Evolutionary conservation across 2,113 vertebrate species (phyloP).

Genomic region (Lanius collurio): DNA sequence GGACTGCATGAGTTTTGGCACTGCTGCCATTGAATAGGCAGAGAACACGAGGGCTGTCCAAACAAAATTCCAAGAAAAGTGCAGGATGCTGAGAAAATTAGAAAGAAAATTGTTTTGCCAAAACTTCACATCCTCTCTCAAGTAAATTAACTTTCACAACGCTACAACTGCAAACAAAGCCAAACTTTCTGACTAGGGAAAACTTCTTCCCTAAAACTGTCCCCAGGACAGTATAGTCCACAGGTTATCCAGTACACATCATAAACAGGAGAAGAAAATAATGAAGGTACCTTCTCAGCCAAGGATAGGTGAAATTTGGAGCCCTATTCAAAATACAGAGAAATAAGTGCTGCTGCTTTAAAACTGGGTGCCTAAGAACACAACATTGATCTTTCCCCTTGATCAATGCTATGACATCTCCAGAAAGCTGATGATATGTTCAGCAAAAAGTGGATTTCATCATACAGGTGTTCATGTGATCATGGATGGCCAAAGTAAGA

Average conservation of each 20-base stretch:
- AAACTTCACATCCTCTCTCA: neutral
- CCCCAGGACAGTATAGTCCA: neutral
- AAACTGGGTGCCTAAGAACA: neutral
- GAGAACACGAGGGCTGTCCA: neutral
- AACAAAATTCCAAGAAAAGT: neutral
- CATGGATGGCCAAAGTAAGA: accelerated
- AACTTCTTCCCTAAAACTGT: neutral
- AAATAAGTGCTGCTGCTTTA: neutral
- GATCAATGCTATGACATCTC: neutral
- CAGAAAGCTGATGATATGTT: neutral
- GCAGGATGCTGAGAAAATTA: neutral
- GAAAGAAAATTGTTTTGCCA: neutral
- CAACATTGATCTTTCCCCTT: neutral
- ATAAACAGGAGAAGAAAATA: neutral
- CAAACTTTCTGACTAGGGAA: neutral
- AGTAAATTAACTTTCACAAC: neutral
- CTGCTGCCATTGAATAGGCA: neutral
- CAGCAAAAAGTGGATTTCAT: neutral
- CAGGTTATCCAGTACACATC: neutral
- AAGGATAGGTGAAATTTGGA: neutral
- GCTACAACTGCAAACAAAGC: neutral
- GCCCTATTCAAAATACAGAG: neutral
- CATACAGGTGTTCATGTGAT: neutral
- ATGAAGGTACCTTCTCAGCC: neutral
- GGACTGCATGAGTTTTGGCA: neutral